Conservation (phyloP, 2,888 invertebrate species). For the Meloe dianella region DNA sequence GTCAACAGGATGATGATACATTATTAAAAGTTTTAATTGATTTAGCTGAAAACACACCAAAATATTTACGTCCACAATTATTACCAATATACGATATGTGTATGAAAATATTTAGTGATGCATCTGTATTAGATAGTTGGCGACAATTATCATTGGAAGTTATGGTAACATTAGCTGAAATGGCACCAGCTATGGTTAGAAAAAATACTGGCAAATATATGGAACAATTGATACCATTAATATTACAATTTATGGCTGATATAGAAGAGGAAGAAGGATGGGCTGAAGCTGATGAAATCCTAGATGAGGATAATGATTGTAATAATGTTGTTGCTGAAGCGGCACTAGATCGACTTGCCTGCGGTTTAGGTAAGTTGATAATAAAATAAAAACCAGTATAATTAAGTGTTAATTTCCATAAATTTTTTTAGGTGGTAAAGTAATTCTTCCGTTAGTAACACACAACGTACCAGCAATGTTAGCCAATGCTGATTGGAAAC, state of each 20-base stretch:
- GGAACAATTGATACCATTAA: slow-evolving; percentile 78
- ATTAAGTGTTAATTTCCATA: slow-evolving; percentile 4
- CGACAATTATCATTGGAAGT: slow-evolving; percentile 91
- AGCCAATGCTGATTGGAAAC: slow-evolving; percentile 80
- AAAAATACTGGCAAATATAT: slow-evolving; percentile 89
- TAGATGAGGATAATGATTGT: slow-evolving; percentile 93
- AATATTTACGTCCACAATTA: slow-evolving; percentile 87
- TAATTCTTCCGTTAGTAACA: slow-evolving; percentile 88
- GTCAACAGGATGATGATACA: slow-evolving; percentile 86
- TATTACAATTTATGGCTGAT: slow-evolving; percentile 94
- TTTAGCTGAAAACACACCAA: slow-evolving; percentile 90
- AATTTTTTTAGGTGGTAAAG: slow-evolving; percentile 65
- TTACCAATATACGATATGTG: slow-evolving; percentile 86
- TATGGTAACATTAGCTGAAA: slow-evolving; percentile 83
- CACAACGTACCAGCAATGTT: slow-evolving; percentile 85
- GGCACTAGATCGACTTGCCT: slow-evolving; percentile 95
- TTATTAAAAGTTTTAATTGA: slow-evolving; percentile 93
- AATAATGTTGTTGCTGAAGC: slow-evolving; percentile 96
- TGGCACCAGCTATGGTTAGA: slow-evolving; percentile 94
- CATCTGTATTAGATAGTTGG: slow-evolving; percentile 80
- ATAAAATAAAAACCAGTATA: not conserved
- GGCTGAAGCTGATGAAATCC: slow-evolving; percentile 83
- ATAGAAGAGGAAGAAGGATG: slow-evolving; percentile 91
- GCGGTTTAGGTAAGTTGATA: slow-evolving; percentile 79
- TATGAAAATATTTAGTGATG: slow-evolving; percentile 79